Evolutionary conservation across 2,113 vertebrate genomes (phyloP).

Genomic region (Notothenia rossii): DNA sequence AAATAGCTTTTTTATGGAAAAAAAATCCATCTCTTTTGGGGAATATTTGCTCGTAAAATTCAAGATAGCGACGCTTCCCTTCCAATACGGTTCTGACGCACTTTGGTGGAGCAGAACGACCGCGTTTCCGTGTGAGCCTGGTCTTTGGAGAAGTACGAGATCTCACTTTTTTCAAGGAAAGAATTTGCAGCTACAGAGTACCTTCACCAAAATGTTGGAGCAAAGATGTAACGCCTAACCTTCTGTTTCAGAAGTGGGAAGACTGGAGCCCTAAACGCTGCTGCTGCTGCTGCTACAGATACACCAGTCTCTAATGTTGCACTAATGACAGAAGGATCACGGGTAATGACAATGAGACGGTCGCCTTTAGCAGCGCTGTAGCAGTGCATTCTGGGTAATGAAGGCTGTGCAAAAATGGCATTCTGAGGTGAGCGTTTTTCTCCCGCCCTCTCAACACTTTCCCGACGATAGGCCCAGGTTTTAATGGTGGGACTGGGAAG

Average conservation of each 20-base stretch:
- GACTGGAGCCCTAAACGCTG: conserved; percentile 56
- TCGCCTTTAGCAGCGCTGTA: conserved; percentile 57
- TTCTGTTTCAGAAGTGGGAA: conserved; percentile 53
- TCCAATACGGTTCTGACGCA: conserved; percentile 14
- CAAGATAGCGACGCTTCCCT: neutral
- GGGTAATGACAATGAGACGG: conserved; percentile 38
- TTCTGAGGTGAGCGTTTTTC: conserved; percentile 33
- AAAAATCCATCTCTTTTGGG: conserved; percentile 43
- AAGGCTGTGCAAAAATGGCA: conserved; percentile 76
- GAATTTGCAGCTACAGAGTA: conserved; percentile 63
- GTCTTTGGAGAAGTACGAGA: conserved; percentile 46
- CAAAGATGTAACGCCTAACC: conserved; percentile 25
- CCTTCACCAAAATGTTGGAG: conserved; percentile 60
- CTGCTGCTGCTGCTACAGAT: conserved; percentile 41
- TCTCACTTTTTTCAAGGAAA: conserved; percentile 40
- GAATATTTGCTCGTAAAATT: conserved; percentile 56
- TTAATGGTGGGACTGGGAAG: conserved; percentile 67
- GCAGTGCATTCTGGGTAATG: conserved; percentile 62
- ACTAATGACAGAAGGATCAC: conserved; percentile 40
- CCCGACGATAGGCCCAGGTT: neutral
- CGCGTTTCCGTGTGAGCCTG: conserved; percentile 45
- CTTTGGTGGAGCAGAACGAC: conserved; percentile 47
- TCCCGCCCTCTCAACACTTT: conserved; percentile 28
- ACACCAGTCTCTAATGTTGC: conserved; percentile 53
- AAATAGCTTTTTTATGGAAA: conserved; percentile 63